Base-by-base conservation (phyloP, 1,140 invertebrate genomes). In the Drosophila gunungcola region DNA sequence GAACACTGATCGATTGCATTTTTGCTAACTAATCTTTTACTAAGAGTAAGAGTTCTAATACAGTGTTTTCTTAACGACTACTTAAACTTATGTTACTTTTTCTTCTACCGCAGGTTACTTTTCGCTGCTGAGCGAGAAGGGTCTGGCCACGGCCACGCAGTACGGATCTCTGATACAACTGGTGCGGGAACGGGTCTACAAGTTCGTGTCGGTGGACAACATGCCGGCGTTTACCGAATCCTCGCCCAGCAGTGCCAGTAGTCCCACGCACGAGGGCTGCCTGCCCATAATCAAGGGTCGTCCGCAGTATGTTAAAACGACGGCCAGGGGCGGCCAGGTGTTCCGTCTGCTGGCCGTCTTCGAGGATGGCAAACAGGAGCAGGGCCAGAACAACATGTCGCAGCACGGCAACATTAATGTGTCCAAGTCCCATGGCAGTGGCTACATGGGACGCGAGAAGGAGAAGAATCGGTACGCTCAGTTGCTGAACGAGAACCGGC, bases 401-500 rank as follows among this genome's bases (percentile, higher is more conserved):
- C 62, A 56, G 16, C 25, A 55, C 6, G 62, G 60, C 21, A 75
- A 45, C 25, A 49, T 48, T 11, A 83, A 76, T 60, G 45, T 16
- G 25, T 21, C 68, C 27, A 76, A 77, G 27, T 38, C 80, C 0
- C 68, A 86, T 49, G 39, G 36, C 5, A 42, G 52, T 11, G 45
- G 61, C 13, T 80, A 84, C 21, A 70, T 76, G 53, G 80, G 84
- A 29, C 76, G 91, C 1, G 91, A 92, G 16, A 92, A 92, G 58
- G 91, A 92, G 25, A 92, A 92, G 70, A 89, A 90, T 29, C 89
- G 91, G 38, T 92, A 92, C 74, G 91, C 91, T 11, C 91, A 92
- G 46, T 48, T 92, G 69, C 53, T 92, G 29, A 92, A 92, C 46
- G 91, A 92, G 43, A 91, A 92, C 51, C 78, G 91, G 13, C 91